These are phyloP conservation scores for Columba janthina DNA, from an alignment of 2,113 vertebrate species.

Conservation along the genomic window DNA sequence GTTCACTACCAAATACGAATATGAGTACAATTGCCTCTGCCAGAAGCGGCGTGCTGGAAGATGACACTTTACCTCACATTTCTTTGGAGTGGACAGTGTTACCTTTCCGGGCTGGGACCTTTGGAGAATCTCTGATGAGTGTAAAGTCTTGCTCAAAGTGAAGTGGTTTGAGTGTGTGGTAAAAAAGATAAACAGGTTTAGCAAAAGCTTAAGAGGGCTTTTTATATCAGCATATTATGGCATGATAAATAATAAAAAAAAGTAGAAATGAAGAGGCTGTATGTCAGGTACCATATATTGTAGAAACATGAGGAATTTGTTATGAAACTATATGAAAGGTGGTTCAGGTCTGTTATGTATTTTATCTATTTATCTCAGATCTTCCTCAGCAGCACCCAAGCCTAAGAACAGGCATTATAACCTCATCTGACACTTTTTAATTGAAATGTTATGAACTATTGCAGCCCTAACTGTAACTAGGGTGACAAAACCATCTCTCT, in stretches of 20 bases:
- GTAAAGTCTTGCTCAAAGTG: background rate
- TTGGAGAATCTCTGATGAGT: background rate
- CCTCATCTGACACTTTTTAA: background rate
- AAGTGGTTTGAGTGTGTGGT: background rate
- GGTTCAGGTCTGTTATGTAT: background rate
- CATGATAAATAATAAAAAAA: background rate
- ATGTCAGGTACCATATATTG: background rate
- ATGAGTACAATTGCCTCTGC: background rate
- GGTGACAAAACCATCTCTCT: background rate
- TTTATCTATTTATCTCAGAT: background rate
- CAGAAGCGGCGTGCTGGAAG: background rate
- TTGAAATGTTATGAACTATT: background rate
- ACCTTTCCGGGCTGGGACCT: background rate
- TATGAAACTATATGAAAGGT: background rate
- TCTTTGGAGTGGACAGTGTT: background rate
- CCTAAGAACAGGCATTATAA: background rate
- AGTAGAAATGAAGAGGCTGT: background rate
- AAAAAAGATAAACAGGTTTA: background rate
- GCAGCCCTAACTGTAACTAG: background rate
- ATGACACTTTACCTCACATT: background rate
- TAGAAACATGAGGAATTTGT: background rate
- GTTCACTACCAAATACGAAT: background rate
- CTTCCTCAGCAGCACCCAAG: background rate
- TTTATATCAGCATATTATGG: background rate
- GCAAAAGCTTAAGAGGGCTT: background rate